Percentiles rank a stretch among this genome's conserved stretches.
phyloP scores from a whole-genome alignment of 2,113 vertebrate genomes.

The Edolisoma coerulescens region DNA sequence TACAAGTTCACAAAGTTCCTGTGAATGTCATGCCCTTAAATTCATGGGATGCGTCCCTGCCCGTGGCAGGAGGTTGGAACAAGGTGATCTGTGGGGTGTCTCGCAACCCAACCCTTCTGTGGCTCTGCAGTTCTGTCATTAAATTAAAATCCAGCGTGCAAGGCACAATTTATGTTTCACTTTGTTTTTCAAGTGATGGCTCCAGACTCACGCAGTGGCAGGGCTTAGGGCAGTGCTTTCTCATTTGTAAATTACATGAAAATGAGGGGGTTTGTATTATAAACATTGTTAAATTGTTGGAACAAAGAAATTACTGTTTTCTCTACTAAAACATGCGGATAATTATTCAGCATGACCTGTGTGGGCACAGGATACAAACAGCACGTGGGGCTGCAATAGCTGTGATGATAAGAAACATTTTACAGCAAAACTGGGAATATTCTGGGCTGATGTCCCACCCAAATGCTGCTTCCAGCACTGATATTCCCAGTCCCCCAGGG shows the following conservation, averaged over 20 bases:
- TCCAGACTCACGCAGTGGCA: not conserved
- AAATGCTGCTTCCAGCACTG: not conserved
- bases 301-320: not conserved
- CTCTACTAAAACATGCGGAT: not conserved
- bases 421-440: not conserved
- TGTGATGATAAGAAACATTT: not conserved
- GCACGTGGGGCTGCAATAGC: not conserved
- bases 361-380: not conserved
- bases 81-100: not conserved
- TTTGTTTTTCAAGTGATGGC: not conserved
- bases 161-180: not conserved
- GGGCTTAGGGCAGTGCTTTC: not conserved
- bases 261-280: not conserved
- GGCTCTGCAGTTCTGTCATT: not conserved
- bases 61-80: not conserved
- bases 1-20: not conserved
- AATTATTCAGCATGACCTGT: not conserved
- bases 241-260: not conserved
- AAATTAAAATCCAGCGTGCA: not conserved
- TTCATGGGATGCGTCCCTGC: not conserved
- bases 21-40: not conserved
- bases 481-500: not conserved
- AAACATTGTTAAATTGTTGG: not conserved
- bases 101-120: not conserved
- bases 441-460: not conserved